phyloP scores from a whole-genome alignment of 2,888 invertebrate genomes.

The Cheilosia scutellata region DNA sequence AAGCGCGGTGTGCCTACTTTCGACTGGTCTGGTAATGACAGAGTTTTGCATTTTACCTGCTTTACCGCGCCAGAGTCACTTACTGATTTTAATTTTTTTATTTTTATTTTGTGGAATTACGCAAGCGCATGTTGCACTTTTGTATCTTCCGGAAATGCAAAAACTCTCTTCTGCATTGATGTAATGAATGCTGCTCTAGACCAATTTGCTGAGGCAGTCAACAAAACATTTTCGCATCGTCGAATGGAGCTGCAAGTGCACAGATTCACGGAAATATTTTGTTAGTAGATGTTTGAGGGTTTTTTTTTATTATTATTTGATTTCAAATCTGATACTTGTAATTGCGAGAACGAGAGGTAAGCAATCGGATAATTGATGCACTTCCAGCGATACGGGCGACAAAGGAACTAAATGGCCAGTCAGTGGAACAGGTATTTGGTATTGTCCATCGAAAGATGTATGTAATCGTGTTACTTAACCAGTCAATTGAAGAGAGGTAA shows the following conservation, averaged over 20 bases:
- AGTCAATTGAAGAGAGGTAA: constrained; percentile 15
- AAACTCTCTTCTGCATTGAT: constrained; percentile 35
- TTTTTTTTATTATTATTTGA: constrained; percentile 1
- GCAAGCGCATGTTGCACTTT: constrained; percentile 45
- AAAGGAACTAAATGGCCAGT: constrained; percentile 39
- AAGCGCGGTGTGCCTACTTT: constrained; percentile 27
- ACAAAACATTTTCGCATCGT: constrained; percentile 12
- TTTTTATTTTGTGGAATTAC: constrained; percentile 34
- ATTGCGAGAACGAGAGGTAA: neutral
- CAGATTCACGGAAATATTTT: constrained; percentile 46
- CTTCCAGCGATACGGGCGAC: constrained; percentile 1
- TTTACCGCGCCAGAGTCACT: constrained; percentile 10
- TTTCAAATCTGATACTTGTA: constrained; percentile 8
- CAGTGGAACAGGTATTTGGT: constrained; percentile 40
- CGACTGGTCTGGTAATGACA: constrained; percentile 24
- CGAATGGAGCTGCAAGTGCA: neutral
- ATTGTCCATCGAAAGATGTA: constrained; percentile 18
- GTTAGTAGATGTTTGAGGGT: constrained; percentile 5
- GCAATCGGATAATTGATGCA: constrained; percentile 34
- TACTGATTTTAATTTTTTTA: constrained; percentile 15
- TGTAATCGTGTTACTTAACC: constrained; percentile 31
- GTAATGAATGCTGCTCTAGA: constrained; percentile 23
- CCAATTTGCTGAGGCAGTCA: constrained; percentile 16
- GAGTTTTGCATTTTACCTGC: constrained; percentile 23
- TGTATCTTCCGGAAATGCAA: constrained; percentile 63